Evolutionary conservation across 2,797 vertebrate species (phyloP), one percentile per base, ranked within the genome.

Genomic region (Mionectes olivaceus): DNA sequence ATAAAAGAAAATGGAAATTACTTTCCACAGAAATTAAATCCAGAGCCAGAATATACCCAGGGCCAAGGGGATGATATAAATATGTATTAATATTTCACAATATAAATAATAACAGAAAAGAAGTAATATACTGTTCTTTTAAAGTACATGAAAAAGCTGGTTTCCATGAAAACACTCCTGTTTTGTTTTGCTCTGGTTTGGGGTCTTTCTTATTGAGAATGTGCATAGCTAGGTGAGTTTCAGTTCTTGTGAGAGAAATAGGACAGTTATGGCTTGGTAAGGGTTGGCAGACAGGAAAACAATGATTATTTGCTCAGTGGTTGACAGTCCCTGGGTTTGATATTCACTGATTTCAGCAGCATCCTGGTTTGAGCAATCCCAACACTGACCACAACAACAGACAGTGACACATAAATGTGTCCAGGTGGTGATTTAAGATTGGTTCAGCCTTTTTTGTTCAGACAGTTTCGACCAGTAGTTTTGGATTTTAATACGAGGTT

Each of bases 1-100:
- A 92, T 87, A 83, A 94, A 94, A 86, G 56, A 85, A 97, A 96
- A 96, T 88, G 46, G 43, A 96, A 97, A 96, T 96, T 71, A 21
- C 27, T 71, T 90, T 59, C 27, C 4, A 8, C 41, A 82, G 85
- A 92, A 95, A 87, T 76, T 65, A 70, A 95, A 96, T 88, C 43
- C 19, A 83, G 15, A 44, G 10, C 16, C 22, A 92, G 28, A 86
- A 70, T 85, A 49, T 52, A 65, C 55, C 49, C 73, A 90, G 24
- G 10, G 49, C 77, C 5, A 27, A 75, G 69, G 46, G 2, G 4
- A 5, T 83, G 44, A 67, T 50, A 63, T 60, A 81, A 95, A 91
- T 87, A 39, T 46, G 8, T 63, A 77, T 35, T 69, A 41, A 56
- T 92, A 84, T 56, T 74, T 74, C 41, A 53, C 13, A 86, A 59